Evolutionary conservation across 2,797 vertebrate genomes (phyloP).

Genomic region (Sebastes iracundus): DNA sequence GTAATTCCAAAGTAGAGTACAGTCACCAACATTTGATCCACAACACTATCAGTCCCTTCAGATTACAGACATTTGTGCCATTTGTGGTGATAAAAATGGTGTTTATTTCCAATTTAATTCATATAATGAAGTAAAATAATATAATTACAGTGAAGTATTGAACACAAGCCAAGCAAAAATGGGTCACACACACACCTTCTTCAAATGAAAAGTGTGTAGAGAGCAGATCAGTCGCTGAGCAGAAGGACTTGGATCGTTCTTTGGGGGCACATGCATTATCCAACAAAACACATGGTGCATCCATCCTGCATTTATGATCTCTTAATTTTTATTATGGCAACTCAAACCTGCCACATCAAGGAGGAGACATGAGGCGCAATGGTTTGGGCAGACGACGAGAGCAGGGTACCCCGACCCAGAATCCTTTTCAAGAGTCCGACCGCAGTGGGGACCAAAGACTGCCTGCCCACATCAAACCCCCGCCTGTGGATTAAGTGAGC

Average conservation of each 20-base stretch:
- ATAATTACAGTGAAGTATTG: background rate
- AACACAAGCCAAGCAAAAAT: background rate
- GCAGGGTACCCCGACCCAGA: slow-evolving; percentile 55
- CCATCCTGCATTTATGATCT: slow-evolving; percentile 69
- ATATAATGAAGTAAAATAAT: background rate
- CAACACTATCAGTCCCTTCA: background rate
- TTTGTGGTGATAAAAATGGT: background rate
- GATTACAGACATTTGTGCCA: background rate
- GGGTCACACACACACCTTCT: background rate
- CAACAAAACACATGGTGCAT: slow-evolving; percentile 63
- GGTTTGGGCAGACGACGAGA: slow-evolving; percentile 57
- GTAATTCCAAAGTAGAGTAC: background rate
- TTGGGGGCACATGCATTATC: slow-evolving; percentile 22
- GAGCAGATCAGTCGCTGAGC: background rate
- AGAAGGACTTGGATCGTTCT: slow-evolving; percentile 1
- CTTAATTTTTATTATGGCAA: slow-evolving; percentile 60
- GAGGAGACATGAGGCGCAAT: slow-evolving; percentile 39
- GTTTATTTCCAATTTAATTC: background rate
- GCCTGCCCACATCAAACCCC: slow-evolving; percentile 68
- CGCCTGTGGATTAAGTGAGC: slow-evolving; percentile 21
- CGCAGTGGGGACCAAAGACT: slow-evolving; percentile 43
- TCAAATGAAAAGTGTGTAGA: background rate
- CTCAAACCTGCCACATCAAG: slow-evolving; percentile 72
- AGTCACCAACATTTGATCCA: background rate
- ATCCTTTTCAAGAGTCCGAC: slow-evolving; percentile 58